A percentile compares a stretch with the other conserved stretches of the same genome.
Conservation (phyloP, 2,797 vertebrate genomes). For the Dromococcyx pavoninus region DNA sequence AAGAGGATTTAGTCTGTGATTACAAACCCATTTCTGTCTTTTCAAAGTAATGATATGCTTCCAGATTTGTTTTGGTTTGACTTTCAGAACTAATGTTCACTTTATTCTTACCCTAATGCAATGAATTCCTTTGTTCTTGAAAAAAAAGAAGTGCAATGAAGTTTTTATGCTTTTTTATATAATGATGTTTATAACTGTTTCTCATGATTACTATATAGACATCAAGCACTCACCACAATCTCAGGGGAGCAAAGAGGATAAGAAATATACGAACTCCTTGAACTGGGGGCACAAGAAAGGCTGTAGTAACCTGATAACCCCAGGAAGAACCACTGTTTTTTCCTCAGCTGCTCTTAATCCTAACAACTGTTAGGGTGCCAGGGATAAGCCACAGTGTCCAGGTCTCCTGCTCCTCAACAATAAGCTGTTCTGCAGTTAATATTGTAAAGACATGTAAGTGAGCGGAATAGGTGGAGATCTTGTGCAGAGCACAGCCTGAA, state of each 20-base stretch:
- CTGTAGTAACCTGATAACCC: not conserved
- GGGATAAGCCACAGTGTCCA: rapidly evolving
- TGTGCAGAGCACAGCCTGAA: not conserved
- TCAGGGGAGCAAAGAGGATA: not conserved
- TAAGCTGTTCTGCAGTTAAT: not conserved
- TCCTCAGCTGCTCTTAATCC: rapidly evolving
- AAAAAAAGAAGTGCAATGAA: rapidly evolving
- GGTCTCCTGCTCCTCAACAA: not conserved
- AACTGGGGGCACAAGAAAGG: not conserved
- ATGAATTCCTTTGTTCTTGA: not conserved
- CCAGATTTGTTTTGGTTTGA: not conserved
- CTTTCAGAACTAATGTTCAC: not conserved
- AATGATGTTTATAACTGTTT: not conserved
- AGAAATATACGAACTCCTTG: not conserved
- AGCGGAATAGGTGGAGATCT: not conserved
- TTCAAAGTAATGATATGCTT: not conserved
- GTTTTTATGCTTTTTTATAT: not conserved
- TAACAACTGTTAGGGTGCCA: not conserved
- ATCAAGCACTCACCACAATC: not conserved
- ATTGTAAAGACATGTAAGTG: not conserved
- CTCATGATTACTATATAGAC: not conserved
- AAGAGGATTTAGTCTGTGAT: not conserved
- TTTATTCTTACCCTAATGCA: not conserved
- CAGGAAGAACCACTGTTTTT: not conserved
- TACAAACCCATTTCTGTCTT: not conserved